These are phyloP conservation scores for Etheostoma perlongum DNA, from an alignment of 2,797 vertebrate genomes.

Conservation along the genomic window DNA sequence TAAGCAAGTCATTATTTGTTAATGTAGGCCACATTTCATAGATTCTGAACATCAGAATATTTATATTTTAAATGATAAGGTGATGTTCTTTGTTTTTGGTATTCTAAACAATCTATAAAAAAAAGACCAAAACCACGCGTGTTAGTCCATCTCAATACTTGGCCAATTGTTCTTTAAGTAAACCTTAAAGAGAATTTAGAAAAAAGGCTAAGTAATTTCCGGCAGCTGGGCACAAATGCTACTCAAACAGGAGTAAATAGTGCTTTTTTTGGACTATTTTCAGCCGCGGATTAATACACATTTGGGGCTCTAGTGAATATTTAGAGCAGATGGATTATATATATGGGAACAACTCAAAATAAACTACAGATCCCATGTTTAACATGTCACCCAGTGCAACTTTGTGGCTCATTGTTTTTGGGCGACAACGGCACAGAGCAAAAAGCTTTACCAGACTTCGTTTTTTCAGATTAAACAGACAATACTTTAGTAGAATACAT, in stretches of 20 bases:
- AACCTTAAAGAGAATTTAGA: neutral
- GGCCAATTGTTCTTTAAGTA: neutral
- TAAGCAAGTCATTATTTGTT: slow-evolving; percentile 46
- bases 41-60: slow-evolving; percentile 29
- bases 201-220: slow-evolving; percentile 15
- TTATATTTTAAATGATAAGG: neutral
- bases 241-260: slow-evolving; percentile 7
- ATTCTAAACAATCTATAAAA: neutral
- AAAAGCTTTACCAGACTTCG: neutral
- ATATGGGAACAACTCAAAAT: neutral
- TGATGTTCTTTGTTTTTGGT: neutral
- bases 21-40: slow-evolving; percentile 22
- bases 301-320: slow-evolving; percentile 17
- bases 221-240: slow-evolving; percentile 4
- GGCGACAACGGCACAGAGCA: neutral
- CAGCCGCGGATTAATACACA: slow-evolving; percentile 9
- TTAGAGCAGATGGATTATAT: neutral
- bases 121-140: neutral
- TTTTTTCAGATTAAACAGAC: neutral
- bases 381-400: neutral
- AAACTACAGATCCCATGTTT: slow-evolving; percentile 1
- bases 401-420: neutral
- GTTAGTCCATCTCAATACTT: neutral
- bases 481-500: neutral
- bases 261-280: slow-evolving; percentile 35